A percentile compares a stretch with the other conserved stretches of the same genome.
Evolutionary conservation across 2,113 vertebrate species (phyloP).

Genomic region (Aepyceros melampus): DNA sequence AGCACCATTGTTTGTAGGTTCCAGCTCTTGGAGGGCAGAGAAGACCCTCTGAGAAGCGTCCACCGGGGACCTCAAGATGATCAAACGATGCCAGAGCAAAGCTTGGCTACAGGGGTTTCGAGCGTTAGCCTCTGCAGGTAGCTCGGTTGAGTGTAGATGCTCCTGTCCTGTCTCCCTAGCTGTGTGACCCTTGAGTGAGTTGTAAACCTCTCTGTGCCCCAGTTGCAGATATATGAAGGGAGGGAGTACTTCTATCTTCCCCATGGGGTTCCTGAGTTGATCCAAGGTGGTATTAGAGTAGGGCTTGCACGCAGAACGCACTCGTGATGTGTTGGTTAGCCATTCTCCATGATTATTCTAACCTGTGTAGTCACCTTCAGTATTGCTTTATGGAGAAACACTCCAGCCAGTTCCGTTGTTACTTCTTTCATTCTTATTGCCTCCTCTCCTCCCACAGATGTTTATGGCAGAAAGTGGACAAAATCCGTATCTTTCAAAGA

Average conservation of each 20-base stretch:
- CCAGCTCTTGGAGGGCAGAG: background rate
- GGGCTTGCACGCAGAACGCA: background rate
- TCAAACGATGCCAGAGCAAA: background rate
- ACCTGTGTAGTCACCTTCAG: background rate
- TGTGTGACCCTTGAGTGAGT: background rate
- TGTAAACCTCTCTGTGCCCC: background rate
- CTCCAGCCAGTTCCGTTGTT: background rate
- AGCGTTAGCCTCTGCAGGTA: rapidly evolving
- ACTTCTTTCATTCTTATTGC: background rate
- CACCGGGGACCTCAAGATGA: background rate
- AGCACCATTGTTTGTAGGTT: background rate
- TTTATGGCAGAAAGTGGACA: background rate
- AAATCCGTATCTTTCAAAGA: background rate
- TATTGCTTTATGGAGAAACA: background rate
- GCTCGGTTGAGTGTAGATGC: no score
- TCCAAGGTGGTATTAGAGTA: background rate
- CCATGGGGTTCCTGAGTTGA: background rate
- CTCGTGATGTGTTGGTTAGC: background rate
- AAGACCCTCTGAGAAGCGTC: background rate
- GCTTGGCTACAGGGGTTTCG: background rate
- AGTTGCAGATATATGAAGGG: background rate
- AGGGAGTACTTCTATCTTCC: background rate
- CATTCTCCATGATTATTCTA: background rate
- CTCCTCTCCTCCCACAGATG: background rate
- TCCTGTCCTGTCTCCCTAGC: background rate